phyloP scores from a whole-genome alignment of 2,797 vertebrate genomes.

The Typhlichthys eigenmanni region DNA sequence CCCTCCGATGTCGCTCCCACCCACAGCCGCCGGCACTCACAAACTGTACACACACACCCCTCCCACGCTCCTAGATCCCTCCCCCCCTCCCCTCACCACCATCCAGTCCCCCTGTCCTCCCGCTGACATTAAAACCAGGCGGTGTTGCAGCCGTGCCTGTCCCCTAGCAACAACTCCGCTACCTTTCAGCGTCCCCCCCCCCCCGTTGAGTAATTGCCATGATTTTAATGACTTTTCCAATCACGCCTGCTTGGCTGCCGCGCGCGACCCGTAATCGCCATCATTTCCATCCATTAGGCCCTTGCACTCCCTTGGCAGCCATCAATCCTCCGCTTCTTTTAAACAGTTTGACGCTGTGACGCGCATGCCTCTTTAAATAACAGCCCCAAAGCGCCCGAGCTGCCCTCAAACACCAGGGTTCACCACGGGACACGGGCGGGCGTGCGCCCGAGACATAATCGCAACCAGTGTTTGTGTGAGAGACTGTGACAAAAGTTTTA shows the following conservation, averaged over 20 bases:
- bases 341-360: slow-evolving; percentile 35
- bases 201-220: slow-evolving; percentile 48
- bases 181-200: slow-evolving; percentile 35
- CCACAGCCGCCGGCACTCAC: background rate
- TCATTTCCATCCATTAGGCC: slow-evolving; percentile 63
- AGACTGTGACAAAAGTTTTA: too few species aligned
- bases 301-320: slow-evolving; percentile 45
- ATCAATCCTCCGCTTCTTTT: slow-evolving; percentile 53
- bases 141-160: background rate
- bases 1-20: slow-evolving; percentile 1
- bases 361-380: slow-evolving; percentile 13
- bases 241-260: slow-evolving; percentile 54
- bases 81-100: background rate
- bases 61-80: background rate
- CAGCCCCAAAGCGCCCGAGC: slow-evolving; percentile 25
- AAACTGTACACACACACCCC: background rate
- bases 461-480: too few species aligned
- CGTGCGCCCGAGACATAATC: background rate
- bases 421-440: background rate
- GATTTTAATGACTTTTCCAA: slow-evolving; percentile 64
- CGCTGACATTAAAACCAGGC: slow-evolving; percentile 12
- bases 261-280: slow-evolving; percentile 48
- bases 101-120: background rate
- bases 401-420: slow-evolving; percentile 21
- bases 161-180: slow-evolving; percentile 14